A percentile compares a stretch with the other conserved stretches of the same genome.
Evolutionary conservation across 2,113 vertebrate species (phyloP).

Genomic region (Nettapus auritus): DNA sequence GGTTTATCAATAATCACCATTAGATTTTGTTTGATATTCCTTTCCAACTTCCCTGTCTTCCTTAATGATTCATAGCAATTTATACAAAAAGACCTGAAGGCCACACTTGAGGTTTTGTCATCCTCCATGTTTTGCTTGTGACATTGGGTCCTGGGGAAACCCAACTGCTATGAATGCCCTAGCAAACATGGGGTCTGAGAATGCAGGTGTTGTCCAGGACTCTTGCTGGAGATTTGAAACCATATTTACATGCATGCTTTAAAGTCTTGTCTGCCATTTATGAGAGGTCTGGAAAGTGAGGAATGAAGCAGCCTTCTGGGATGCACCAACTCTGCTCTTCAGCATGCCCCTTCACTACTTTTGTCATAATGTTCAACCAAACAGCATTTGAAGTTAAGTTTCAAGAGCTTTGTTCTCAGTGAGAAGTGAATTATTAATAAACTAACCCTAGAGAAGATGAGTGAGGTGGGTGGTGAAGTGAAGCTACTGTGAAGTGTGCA

Average conservation of each 20-base stretch:
- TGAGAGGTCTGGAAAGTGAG: accelerated
- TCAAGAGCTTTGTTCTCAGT: background rate
- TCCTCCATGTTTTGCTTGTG: background rate
- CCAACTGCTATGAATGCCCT: background rate
- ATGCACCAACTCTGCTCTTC: background rate
- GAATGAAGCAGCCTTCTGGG: background rate
- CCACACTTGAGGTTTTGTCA: background rate
- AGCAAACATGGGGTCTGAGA: background rate
- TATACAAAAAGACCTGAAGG: background rate
- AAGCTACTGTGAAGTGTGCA: background rate
- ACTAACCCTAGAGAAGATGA: background rate
- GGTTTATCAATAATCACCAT: background rate
- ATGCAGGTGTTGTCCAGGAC: no score
- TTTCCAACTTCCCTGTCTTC: accelerated
- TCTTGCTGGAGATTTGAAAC: background rate
- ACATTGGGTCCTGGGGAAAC: background rate
- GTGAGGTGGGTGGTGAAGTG: background rate
- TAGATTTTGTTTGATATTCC: background rate
- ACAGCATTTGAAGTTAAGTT: background rate
- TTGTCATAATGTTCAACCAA: background rate
- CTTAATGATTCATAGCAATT: background rate
- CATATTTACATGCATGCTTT: background rate
- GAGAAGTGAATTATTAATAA: background rate
- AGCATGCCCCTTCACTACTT: background rate
- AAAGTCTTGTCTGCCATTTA: background rate